These are phyloP conservation scores for Campylomormyrus numenius DNA, from an alignment of 2,113 vertebrate species.

Conservation along the genomic window DNA sequence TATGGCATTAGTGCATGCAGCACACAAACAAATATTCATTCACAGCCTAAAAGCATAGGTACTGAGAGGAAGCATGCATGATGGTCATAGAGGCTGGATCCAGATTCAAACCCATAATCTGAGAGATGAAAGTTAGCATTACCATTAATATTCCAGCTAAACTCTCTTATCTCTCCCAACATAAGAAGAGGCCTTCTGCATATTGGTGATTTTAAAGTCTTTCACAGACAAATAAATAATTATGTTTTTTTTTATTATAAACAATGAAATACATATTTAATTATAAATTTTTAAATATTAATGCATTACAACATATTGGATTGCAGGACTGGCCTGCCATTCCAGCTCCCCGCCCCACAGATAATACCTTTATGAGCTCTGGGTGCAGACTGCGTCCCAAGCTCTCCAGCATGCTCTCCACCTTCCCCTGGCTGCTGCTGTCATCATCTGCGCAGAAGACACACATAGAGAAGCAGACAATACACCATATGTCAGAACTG, in stretches of 20 bases:
- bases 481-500: conserved; percentile 16
- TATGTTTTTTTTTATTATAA: not conserved
- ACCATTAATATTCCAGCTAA: not conserved
- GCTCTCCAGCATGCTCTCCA: conserved; percentile 80
- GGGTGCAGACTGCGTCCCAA: conserved; percentile 87
- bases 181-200: not conserved
- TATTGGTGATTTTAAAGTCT: not conserved
- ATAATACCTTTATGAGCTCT: conserved; percentile 83
- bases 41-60: not conserved
- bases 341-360: not conserved
- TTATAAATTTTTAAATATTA: not conserved
- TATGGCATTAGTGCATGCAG: not conserved
- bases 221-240: not conserved
- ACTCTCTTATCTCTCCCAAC: not conserved
- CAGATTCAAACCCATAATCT: not conserved
- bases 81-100: not conserved
- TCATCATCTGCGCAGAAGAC: conserved; percentile 80
- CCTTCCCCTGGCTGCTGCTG: conserved; percentile 78
- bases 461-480: conserved; percentile 6
- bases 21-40: not conserved
- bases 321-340: not conserved
- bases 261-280: not conserved
- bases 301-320: not conserved
- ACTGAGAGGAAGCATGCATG: not conserved
- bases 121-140: not conserved